phyloP scores from a whole-genome alignment of 1,140 invertebrate species.

The Cheumatopsyche charites region DNA sequence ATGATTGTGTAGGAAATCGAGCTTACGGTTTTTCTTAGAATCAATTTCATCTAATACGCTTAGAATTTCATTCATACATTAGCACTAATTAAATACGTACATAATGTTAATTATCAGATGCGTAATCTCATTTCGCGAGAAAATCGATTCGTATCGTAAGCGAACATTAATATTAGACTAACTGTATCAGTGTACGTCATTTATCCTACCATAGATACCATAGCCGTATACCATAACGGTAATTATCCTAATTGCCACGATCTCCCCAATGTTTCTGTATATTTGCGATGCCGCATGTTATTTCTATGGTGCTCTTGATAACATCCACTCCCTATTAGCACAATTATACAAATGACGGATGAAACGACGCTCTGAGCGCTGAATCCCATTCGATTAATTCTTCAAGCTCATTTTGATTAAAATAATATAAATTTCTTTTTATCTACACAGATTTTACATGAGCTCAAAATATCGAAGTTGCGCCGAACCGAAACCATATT shows the following conservation, averaged over 20 bases:
- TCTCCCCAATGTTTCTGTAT: constrained; percentile 30
- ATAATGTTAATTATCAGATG: no score
- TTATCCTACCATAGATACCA: background rate
- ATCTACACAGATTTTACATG: background rate
- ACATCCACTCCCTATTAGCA: constrained; percentile 20
- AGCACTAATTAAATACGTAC: no score
- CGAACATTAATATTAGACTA: no score
- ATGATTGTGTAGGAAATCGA: background rate
- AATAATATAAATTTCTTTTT: background rate
- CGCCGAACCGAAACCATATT: constrained; percentile 11
- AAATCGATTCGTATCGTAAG: no score
- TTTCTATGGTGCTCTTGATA: constrained; percentile 14
- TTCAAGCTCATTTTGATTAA: background rate
- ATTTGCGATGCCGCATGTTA: constrained; percentile 30
- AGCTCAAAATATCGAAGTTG: background rate
- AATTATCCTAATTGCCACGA: constrained; percentile 45
- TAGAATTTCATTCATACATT: no score
- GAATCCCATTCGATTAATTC: background rate
- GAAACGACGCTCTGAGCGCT: constrained; percentile 8
- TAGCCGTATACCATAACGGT: no score
- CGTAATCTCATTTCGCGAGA: no score
- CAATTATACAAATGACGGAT: constrained; percentile 32
- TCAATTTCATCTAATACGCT: no score
- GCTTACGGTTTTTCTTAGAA: background rate
- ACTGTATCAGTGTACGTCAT: no score